Evolutionary conservation across 2,888 invertebrate genomes (phyloP).

Genomic region (Apamea sordens): DNA sequence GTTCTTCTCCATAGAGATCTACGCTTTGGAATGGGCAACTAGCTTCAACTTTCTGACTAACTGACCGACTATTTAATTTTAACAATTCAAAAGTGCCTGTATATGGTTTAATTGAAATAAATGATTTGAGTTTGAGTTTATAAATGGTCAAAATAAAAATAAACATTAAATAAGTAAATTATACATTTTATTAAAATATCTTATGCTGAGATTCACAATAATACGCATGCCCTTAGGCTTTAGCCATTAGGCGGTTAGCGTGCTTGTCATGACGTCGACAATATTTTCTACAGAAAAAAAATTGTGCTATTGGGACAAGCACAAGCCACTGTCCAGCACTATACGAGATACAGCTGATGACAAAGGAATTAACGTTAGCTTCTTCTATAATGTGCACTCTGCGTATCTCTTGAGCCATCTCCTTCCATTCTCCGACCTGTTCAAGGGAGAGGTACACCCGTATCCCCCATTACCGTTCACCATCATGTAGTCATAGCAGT

Average conservation of each 20-base stretch:
- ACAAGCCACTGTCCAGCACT: neutral
- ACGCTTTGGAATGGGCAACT: too few relatives aligned
- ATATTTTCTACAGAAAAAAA: neutral
- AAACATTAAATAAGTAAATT: neutral
- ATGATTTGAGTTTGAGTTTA: too few relatives aligned
- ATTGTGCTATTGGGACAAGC: neutral
- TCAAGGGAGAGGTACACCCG: constrained; percentile 86
- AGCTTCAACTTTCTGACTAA: too few relatives aligned
- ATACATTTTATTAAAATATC: constrained; percentile 6
- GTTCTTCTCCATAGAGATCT: too few relatives aligned
- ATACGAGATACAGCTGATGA: neutral
- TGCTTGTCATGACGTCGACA: neutral
- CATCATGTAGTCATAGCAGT: constrained; percentile 92
- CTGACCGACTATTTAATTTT: too few relatives aligned
- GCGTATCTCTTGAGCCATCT: constrained; percentile 83
- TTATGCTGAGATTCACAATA: constrained; percentile 4
- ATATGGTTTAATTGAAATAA: too few relatives aligned
- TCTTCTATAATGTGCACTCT: constrained; percentile 73
- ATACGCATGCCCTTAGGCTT: neutral
- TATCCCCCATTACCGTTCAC: constrained; percentile 91
- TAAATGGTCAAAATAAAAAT: too few relatives aligned
- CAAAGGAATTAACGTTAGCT: neutral
- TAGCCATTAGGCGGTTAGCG: neutral
- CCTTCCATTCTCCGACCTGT: constrained; percentile 80
- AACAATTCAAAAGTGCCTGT: too few relatives aligned